phyloP scores from a whole-genome alignment of 2,113 vertebrate species.

The Vanacampus margaritifer region DNA sequence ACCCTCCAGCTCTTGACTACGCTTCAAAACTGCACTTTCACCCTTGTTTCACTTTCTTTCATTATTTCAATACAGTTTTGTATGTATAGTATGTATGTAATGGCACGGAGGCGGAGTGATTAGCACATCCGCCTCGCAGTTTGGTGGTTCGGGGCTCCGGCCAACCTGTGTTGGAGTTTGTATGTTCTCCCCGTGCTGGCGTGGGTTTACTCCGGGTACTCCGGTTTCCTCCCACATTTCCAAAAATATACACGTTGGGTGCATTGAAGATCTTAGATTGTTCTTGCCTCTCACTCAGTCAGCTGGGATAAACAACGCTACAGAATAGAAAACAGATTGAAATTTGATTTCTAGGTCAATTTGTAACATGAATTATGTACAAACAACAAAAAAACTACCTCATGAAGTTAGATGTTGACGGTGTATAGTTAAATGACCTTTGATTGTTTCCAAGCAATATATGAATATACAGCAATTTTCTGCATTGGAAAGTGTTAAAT shows the following conservation, averaged over 20 bases:
- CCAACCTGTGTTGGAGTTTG: not conserved
- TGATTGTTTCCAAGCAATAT: slow-evolving; percentile 75
- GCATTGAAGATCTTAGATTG: not conserved
- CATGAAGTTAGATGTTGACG: slow-evolving; percentile 54
- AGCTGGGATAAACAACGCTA: not conserved
- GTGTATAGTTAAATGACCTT: slow-evolving; percentile 46
- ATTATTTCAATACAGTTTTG: not conserved
- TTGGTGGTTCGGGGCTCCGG: too few relatives aligned
- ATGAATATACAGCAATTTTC: slow-evolving; percentile 58
- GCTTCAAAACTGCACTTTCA: slow-evolving; percentile 34
- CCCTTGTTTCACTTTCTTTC: slow-evolving; percentile 24
- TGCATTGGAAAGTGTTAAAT: slow-evolving; percentile 6
- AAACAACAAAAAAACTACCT: slow-evolving; percentile 57
- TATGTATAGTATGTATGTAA: slow-evolving; percentile 9
- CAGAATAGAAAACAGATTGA: not conserved
- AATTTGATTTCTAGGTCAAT: not conserved
- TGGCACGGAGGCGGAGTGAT: not conserved
- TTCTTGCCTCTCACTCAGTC: slow-evolving; percentile 12
- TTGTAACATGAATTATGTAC: not conserved
- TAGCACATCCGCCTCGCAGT: not conserved
- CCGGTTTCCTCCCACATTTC: not conserved
- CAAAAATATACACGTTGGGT: slow-evolving; percentile 1
- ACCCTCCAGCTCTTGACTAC: too few relatives aligned
- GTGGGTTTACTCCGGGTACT: not conserved
- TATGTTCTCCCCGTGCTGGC: not conserved